These are phyloP conservation scores for Synanthedon myopaeformis DNA, from an alignment of 2,888 invertebrate genomes.

Conservation along the genomic window DNA sequence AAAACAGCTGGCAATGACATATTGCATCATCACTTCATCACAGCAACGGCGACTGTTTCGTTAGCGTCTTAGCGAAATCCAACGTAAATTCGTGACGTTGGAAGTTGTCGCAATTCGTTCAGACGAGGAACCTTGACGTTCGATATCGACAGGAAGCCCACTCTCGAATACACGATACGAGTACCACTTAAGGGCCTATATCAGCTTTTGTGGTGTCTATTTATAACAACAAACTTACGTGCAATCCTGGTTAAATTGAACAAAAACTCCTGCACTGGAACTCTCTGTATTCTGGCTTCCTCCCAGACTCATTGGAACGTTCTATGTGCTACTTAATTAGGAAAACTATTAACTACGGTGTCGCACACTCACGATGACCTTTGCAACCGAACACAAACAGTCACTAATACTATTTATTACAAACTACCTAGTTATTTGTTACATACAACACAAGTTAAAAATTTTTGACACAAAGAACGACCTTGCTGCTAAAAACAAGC, in stretches of 20 bases:
- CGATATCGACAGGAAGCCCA: not conserved
- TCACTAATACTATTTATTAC: constrained; percentile 49
- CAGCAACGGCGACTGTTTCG: constrained; percentile 5
- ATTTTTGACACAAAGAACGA: constrained; percentile 75
- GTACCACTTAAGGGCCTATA: not conserved
- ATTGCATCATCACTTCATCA: constrained; percentile 49
- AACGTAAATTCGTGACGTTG: constrained; percentile 28
- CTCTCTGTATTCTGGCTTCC: constrained; percentile 78
- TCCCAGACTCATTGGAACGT: constrained; percentile 88
- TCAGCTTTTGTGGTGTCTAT: not conserved
- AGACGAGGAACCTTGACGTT: constrained; percentile 12
- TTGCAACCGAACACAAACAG: constrained; percentile 44
- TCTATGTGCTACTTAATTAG: constrained; percentile 38
- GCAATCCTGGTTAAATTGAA: constrained; percentile 98
- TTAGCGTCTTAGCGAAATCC: constrained; percentile 13
- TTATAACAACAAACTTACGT: constrained; percentile 80
- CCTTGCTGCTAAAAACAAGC: constrained; percentile 71
- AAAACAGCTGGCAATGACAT: constrained; percentile 53
- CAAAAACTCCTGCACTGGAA: constrained; percentile 87
- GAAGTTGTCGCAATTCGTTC: constrained; percentile 23
- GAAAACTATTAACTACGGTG: constrained; percentile 39
- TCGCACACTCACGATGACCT: constrained; percentile 45
- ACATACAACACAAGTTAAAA: constrained; percentile 35
- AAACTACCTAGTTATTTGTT: constrained; percentile 43
- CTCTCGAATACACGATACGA: not conserved